Evolutionary conservation across 92 coral and sea anemone genomes (phyloP).

Genomic region (Zoanthus sansibaricus): DNA sequence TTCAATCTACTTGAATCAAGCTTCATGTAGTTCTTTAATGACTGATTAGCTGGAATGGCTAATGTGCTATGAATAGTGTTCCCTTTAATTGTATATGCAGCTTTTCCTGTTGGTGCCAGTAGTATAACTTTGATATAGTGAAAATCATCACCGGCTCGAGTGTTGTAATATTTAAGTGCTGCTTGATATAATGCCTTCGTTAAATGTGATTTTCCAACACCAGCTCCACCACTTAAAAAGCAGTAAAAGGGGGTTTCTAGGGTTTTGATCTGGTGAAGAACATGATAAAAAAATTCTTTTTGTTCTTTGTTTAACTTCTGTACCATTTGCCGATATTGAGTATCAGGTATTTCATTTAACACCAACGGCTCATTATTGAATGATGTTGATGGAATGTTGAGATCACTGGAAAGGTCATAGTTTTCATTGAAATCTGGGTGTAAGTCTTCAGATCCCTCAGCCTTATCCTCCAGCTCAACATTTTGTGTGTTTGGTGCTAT

Average conservation of each 20-base stretch:
- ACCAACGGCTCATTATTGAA: background rate
- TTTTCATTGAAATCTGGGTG: slow-evolving; percentile 10
- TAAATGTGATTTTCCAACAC: slow-evolving; percentile 65
- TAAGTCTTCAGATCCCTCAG: slow-evolving; percentile 4
- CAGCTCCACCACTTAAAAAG: slow-evolving; percentile 59
- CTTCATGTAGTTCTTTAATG: slow-evolving; percentile 10
- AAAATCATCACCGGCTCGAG: slow-evolving; percentile 49
- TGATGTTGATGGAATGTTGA: slow-evolving; percentile 5
- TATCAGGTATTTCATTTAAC: slow-evolving; percentile 57
- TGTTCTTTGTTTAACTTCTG: slow-evolving; percentile 49
- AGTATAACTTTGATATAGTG: slow-evolving; percentile 27
- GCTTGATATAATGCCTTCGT: slow-evolving; percentile 63
- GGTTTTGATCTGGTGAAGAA: slow-evolving; percentile 48
- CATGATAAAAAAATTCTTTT: slow-evolving; percentile 46
- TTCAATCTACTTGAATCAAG: slow-evolving; percentile 40
- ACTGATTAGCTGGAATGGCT: slow-evolving; percentile 39
- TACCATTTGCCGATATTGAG: slow-evolving; percentile 53
- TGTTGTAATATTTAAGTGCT: slow-evolving; percentile 29
- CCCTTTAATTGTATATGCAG: slow-evolving; percentile 44
- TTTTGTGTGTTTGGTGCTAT: slow-evolving; percentile 34
- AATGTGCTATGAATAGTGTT: slow-evolving; percentile 46
- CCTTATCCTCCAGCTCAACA: slow-evolving; percentile 10
- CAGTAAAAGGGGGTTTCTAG: slow-evolving; percentile 43
- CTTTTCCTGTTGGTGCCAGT: slow-evolving; percentile 65
- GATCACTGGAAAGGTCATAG: slow-evolving; percentile 4